A percentile compares a stretch with the other conserved stretches of the same genome.
phyloP scores from a whole-genome alignment of 2,888 invertebrate species.

The Norana najaformis region DNA sequence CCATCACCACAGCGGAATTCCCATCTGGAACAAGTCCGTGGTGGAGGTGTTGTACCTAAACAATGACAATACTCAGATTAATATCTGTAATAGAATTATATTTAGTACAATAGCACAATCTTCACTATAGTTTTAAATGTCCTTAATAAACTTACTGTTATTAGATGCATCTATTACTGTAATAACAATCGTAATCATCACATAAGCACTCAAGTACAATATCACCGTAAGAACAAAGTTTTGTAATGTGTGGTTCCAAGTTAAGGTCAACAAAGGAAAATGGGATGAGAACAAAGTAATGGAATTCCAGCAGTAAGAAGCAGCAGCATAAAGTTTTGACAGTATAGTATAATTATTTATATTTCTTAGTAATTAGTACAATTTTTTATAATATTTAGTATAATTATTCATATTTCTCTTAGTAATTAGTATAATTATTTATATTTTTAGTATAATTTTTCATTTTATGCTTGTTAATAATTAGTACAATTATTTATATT shows the following conservation, averaged over 20 bases:
- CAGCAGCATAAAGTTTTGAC: too few species aligned
- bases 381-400: too few species aligned
- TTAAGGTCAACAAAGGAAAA: neutral
- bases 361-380: too few species aligned
- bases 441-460: too few species aligned
- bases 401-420: too few species aligned
- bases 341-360: too few species aligned
- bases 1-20: conserved; percentile 64
- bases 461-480: too few species aligned
- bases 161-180: neutral
- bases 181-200: neutral
- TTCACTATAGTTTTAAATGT: neutral
- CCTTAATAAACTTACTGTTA: neutral
- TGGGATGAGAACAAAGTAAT: neutral
- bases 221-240: neutral
- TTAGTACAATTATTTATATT: too few species aligned
- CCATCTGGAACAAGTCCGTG: neutral
- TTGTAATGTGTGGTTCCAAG: neutral
- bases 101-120: neutral
- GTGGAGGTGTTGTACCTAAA: neutral
- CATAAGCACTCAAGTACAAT: neutral
- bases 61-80: too few species aligned
- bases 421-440: too few species aligned
- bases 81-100: neutral
- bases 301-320: neutral